Conservation (phyloP, 2,888 invertebrate genomes). For the Euplexia lucipara region DNA sequence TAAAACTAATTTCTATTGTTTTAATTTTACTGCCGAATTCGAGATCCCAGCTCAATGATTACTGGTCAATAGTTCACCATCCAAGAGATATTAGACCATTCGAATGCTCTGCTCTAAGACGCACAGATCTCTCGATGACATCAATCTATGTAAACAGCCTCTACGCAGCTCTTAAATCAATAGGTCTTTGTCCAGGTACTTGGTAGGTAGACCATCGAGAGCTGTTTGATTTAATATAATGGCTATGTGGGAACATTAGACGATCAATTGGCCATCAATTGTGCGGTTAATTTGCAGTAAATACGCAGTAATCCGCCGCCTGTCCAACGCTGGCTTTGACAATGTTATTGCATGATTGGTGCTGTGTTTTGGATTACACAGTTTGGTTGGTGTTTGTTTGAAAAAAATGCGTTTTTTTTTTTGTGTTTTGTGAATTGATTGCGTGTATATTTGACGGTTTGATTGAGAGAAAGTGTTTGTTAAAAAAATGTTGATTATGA, state of each 20-base stretch:
- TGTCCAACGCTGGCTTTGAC: slow-evolving; percentile 73
- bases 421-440: not conserved
- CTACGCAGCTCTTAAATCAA: slow-evolving; percentile 84
- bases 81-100: slow-evolving; percentile 52
- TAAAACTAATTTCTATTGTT: not conserved
- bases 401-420: not conserved
- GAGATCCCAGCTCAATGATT: slow-evolving; percentile 12
- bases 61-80: slow-evolving; percentile 14
- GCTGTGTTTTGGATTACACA: slow-evolving; percentile 35
- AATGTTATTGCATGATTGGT: slow-evolving; percentile 69
- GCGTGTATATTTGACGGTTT: not conserved
- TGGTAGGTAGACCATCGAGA: slow-evolving; percentile 68
- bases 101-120: slow-evolving; percentile 38
- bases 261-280: slow-evolving; percentile 89
- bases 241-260: slow-evolving; percentile 84
- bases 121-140: slow-evolving; percentile 61
- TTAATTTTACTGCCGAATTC: slow-evolving; percentile 5
- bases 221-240: slow-evolving; percentile 89
- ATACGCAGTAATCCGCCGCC: slow-evolving; percentile 80
- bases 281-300: slow-evolving; percentile 87
- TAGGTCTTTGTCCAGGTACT: slow-evolving; percentile 86
- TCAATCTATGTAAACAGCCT: slow-evolving; percentile 78
- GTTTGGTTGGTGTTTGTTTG: not conserved
- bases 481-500: too few species aligned
- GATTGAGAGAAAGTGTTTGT: not conserved